Conservation (phyloP, 2,888 invertebrate genomes). For the Nephrotoma appendiculata region DNA sequence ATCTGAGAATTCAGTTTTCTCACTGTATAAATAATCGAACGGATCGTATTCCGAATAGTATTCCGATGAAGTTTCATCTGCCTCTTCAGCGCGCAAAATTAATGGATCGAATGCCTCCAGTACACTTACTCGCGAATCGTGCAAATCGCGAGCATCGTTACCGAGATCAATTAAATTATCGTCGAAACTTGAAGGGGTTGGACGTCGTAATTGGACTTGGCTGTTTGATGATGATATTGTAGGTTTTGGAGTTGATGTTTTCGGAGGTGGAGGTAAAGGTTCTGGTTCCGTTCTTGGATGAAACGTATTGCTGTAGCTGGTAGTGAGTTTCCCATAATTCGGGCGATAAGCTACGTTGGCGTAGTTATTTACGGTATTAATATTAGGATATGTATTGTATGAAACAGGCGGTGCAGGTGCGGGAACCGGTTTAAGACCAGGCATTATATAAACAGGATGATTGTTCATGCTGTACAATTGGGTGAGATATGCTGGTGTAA, state of each 20-base stretch:
- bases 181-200: constrained; percentile 29
- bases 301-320: background rate
- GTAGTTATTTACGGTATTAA: constrained; percentile 18
- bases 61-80: constrained; percentile 41
- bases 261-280: background rate
- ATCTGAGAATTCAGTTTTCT: constrained; percentile 48
- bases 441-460: background rate
- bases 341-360: background rate
- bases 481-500: constrained; percentile 27
- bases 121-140: constrained; percentile 35
- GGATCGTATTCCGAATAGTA: constrained; percentile 65
- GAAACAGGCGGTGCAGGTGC: constrained; percentile 11
- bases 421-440: background rate
- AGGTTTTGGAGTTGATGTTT: background rate
- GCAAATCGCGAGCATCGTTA: background rate
- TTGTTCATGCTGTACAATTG: constrained; percentile 27
- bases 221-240: background rate
- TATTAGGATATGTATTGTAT: constrained; percentile 16
- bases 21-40: constrained; percentile 60
- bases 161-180: constrained; percentile 8
- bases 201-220: background rate
- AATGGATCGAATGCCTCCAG: constrained; percentile 82
- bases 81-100: constrained; percentile 43
- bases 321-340: background rate
- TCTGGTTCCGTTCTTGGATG: constrained; percentile 6